phyloP scores from a whole-genome alignment of 2,113 vertebrate genomes.

The Phocoena phocoena region DNA sequence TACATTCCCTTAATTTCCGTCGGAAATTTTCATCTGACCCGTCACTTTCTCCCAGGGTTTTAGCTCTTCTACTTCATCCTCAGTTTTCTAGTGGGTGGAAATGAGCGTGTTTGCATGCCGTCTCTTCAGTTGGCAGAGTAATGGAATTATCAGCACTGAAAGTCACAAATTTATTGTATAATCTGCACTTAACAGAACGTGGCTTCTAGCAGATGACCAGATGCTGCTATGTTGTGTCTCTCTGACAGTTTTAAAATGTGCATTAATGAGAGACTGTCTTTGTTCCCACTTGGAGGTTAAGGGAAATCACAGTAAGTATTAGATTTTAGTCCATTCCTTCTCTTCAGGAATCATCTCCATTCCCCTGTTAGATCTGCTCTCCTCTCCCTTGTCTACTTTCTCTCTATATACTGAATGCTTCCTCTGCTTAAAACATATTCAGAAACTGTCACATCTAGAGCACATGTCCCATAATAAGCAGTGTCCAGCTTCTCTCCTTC shows the following conservation, averaged over 20 bases:
- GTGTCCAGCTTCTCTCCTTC: neutral
- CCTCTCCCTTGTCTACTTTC: neutral
- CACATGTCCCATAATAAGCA: neutral
- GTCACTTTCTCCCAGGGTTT: neutral
- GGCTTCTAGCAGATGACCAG: slow-evolving; percentile 7
- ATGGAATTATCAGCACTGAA: neutral
- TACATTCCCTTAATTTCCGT: neutral
- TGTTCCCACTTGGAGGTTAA: neutral
- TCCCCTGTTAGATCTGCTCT: neutral
- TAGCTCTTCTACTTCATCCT: neutral
- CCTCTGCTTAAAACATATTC: neutral
- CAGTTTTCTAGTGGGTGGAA: neutral
- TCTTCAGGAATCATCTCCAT: neutral
- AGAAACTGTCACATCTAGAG: neutral
- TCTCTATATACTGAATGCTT: slow-evolving; percentile 1
- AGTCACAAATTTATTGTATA: neutral
- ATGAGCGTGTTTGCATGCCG: neutral
- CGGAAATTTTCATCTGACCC: neutral
- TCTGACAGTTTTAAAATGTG: neutral
- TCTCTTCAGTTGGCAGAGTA: neutral
- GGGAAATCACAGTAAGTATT: neutral
- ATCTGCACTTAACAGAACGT: neutral
- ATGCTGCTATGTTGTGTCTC: neutral
- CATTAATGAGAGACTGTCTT: neutral
- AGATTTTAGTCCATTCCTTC: neutral